Percentiles rank a stretch among this genome's conserved stretches.
Conservation (phyloP, 2,113 vertebrate genomes). For the Sturnus vulgaris region DNA sequence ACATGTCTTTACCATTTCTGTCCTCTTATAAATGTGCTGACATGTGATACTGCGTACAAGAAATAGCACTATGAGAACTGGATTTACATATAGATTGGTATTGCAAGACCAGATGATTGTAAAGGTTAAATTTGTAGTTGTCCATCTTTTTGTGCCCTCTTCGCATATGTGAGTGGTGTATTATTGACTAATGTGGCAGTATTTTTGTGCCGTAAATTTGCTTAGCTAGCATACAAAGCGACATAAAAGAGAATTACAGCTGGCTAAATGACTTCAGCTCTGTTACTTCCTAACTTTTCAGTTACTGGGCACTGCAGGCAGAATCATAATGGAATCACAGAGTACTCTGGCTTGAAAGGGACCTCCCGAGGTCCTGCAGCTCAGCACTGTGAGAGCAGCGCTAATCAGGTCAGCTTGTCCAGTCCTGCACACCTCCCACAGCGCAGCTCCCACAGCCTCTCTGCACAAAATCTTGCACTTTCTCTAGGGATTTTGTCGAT, state of each 20-base stretch:
- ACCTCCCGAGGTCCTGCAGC: not conserved
- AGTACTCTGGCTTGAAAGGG: not conserved
- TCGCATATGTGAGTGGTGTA: not conserved
- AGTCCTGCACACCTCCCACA: not conserved
- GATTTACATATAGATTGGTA: not conserved
- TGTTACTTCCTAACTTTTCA: not conserved
- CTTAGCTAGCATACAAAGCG: not conserved
- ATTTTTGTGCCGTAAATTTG: not conserved
- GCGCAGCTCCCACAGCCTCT: not conserved
- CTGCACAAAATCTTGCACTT: not conserved
- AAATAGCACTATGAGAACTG: not conserved
- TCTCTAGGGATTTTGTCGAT: not conserved
- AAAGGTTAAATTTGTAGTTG: conserved; percentile 11
- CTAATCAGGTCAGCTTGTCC: not conserved
- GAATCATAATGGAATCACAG: not conserved
- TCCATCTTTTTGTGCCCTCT: not conserved
- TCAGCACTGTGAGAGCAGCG: not conserved
- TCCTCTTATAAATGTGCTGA: not conserved
- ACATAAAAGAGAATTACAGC: not conserved
- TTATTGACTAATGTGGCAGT: not conserved
- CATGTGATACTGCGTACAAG: not conserved
- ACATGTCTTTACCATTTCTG: not conserved
- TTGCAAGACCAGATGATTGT: not conserved
- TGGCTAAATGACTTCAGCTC: not conserved
- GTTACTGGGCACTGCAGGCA: not conserved